phyloP scores from a whole-genome alignment of 2,113 vertebrate species.

The Halcyon malimbica region DNA sequence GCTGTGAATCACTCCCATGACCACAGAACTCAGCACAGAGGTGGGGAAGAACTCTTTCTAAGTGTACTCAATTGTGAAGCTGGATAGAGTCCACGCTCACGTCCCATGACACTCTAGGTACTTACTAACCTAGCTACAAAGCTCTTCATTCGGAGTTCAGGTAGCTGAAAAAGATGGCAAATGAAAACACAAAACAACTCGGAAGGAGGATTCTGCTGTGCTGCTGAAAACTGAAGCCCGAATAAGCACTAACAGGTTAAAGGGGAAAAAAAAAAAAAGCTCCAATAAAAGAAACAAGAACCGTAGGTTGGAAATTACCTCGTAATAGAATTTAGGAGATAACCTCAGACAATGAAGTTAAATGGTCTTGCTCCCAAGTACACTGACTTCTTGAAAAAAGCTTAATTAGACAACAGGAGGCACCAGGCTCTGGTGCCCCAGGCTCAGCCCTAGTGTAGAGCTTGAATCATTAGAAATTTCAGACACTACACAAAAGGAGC shows the following conservation, averaged over 20 bases:
- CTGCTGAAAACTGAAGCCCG: not conserved
- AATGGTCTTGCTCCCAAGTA: not conserved
- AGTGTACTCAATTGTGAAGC: not conserved
- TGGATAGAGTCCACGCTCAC: not conserved
- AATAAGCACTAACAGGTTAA: not conserved
- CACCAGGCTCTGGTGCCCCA: not conserved
- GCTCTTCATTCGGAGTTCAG: not conserved
- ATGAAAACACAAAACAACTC: not conserved
- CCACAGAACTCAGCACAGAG: not conserved
- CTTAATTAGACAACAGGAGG: slow-evolving; percentile 38
- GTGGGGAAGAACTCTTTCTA: not conserved
- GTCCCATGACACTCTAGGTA: not conserved
- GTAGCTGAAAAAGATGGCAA: not conserved
- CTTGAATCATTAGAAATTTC: slow-evolving; percentile 48
- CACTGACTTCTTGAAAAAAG: not conserved
- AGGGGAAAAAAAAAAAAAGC: not conserved
- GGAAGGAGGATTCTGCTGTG: not conserved
- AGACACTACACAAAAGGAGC: not conserved
- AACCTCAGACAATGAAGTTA: not conserved
- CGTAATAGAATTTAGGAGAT: not conserved
- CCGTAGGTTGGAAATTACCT: not conserved
- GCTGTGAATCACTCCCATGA: not conserved
- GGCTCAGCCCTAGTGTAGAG: not conserved
- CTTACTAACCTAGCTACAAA: slow-evolving; percentile 2
- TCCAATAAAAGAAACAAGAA: not conserved